These are phyloP conservation scores for Cyprinus carpio DNA, from an alignment of 2,113 vertebrate genomes.

Conservation along the genomic window DNA sequence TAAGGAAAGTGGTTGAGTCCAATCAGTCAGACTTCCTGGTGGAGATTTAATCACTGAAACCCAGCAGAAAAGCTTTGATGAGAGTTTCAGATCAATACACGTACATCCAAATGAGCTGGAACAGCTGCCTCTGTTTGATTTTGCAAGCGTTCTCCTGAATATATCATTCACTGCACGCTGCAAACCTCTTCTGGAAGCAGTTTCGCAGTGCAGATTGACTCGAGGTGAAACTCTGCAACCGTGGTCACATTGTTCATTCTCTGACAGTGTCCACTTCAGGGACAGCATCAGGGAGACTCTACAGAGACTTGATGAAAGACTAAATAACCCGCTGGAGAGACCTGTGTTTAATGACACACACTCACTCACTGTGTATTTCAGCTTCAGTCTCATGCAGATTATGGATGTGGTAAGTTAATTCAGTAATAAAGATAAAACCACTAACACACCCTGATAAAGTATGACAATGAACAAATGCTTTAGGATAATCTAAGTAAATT, in stretches of 20 bases:
- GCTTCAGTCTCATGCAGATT: constrained; percentile 91
- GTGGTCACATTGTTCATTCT: neutral
- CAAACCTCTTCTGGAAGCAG: too few relatives aligned
- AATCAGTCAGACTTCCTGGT: neutral
- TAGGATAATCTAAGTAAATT: neutral
- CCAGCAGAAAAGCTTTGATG: constrained; percentile 44
- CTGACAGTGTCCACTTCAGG: constrained; percentile 85
- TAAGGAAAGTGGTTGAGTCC: constrained; percentile 4
- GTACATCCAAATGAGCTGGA: constrained; percentile 39
- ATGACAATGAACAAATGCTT: neutral
- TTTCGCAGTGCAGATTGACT: constrained; percentile 5
- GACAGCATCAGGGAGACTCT: constrained; percentile 86
- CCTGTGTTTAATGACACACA: constrained; percentile 90
- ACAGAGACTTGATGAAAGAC: constrained; percentile 78
- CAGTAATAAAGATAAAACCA: neutral
- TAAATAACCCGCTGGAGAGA: constrained; percentile 88
- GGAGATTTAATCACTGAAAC: constrained; percentile 26
- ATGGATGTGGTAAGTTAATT: constrained; percentile 89
- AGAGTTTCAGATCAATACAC: constrained; percentile 47
- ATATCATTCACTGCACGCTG: constrained; percentile 9
- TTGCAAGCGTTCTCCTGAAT: constrained; percentile 38
- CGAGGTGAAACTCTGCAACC: constrained; percentile 1
- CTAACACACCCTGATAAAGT: too few relatives aligned
- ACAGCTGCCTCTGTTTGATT: constrained; percentile 33
- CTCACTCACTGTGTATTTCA: constrained; percentile 85